phyloP scores from a whole-genome alignment of 2,113 vertebrate genomes.

The Calyptomena viridis region DNA sequence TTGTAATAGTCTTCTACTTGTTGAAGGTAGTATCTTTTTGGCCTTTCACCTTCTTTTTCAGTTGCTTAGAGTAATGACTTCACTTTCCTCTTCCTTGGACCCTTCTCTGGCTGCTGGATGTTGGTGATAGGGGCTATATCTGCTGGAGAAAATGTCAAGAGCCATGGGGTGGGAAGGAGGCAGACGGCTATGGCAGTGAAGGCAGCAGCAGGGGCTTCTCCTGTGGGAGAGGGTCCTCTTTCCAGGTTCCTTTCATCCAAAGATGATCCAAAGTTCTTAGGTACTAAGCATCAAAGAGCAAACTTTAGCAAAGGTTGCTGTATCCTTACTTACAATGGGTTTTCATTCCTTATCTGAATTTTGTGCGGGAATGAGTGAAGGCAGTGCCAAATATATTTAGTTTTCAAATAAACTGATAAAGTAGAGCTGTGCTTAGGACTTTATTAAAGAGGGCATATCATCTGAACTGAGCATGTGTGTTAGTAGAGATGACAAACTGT shows the following conservation, averaged over 20 bases:
- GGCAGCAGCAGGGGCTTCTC: not conserved
- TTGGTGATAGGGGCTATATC: not conserved
- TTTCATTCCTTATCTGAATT: not conserved
- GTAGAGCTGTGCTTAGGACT: not conserved
- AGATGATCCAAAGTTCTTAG: not conserved
- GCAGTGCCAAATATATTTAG: not conserved
- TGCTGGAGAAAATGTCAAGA: not conserved
- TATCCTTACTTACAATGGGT: not conserved
- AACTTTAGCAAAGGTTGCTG: not conserved
- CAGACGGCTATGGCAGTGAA: not conserved
- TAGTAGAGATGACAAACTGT: not conserved
- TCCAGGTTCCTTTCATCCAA: not conserved
- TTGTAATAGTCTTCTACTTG: not conserved
- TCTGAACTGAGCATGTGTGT: not conserved
- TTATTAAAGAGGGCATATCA: not conserved
- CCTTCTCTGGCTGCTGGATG: not conserved
- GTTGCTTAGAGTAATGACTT: not conserved
- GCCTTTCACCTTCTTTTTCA: not conserved
- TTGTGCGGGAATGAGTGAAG: not conserved
- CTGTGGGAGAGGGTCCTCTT: not conserved
- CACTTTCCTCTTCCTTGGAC: not conserved
- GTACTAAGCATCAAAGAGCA: not conserved
- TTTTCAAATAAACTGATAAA: not conserved
- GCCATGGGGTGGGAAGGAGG: not conserved
- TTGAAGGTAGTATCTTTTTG: not conserved